These are phyloP conservation scores for Scelioninae gen. 1 DNA, from an alignment of 2,888 invertebrate species.

Conservation along the genomic window DNA sequence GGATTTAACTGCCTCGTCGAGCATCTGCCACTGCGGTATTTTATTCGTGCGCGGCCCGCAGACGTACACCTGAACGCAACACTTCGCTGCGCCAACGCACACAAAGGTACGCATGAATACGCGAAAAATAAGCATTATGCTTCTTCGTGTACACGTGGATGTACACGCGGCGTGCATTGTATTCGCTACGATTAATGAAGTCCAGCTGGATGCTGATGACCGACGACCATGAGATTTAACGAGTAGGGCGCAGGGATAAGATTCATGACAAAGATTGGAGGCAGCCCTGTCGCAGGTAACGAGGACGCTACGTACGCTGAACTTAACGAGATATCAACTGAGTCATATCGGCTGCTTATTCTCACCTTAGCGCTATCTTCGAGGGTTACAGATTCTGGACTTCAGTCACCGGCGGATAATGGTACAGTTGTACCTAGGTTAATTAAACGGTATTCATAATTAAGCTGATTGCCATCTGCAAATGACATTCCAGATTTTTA, in stretches of 20 bases:
- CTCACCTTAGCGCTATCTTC: slow-evolving; percentile 53
- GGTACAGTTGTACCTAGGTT: no score
- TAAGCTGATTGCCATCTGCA: no score
- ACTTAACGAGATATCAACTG: slow-evolving; percentile 60
- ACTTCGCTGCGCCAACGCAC: slow-evolving; percentile 41
- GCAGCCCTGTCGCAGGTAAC: slow-evolving; percentile 55
- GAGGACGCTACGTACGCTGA: slow-evolving; percentile 51
- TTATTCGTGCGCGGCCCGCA: slow-evolving; percentile 66
- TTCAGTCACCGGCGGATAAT: no score
- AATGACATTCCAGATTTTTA: no score
- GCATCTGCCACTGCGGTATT: slow-evolving; percentile 74
- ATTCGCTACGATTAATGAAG: slow-evolving; percentile 69
- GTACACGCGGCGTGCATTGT: slow-evolving; percentile 59
- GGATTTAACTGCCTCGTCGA: slow-evolving; percentile 72
- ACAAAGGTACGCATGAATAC: slow-evolving; percentile 12
- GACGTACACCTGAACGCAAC: slow-evolving; percentile 66
- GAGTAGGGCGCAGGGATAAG: slow-evolving; percentile 78
- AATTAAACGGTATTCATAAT: no score
- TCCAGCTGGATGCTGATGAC: slow-evolving; percentile 71
- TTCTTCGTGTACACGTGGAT: no score
- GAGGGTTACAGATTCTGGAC: slow-evolving; percentile 22
- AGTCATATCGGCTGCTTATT: slow-evolving; percentile 62
- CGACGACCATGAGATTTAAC: slow-evolving; percentile 77
- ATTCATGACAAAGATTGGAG: slow-evolving; percentile 80
- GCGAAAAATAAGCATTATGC: slow-evolving; percentile 55